Base-by-base conservation (phyloP, 2,113 vertebrate species). In the Pan paniscus region DNA sequence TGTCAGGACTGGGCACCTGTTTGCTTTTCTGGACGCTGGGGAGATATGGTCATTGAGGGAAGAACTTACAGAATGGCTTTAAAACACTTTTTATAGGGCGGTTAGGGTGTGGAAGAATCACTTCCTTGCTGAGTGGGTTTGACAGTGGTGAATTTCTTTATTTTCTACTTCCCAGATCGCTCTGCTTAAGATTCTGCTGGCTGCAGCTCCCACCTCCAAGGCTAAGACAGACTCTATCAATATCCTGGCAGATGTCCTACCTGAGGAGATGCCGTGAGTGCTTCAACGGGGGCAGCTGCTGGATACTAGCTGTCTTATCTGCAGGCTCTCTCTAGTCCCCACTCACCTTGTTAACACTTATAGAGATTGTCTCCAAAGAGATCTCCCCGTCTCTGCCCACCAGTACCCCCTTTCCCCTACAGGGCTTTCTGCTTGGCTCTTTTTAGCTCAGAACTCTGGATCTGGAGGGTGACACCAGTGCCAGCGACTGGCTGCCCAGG, bases 161-260 rank as follows among this genome's bases (percentile, higher is more conserved):
- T 92, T 89, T 73, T 80, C 72, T 97, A 8, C 97, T 93, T 98
- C 95, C 96, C 98, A 99, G 99, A 99, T 99, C 5, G 99, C 99
- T 46, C 98, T 99, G 90, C 98, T 99, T 97, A 99, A 99, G 99
- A 99, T 99, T 91, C 99, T 99, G 7, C 98, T 99, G 91, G 99
- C 99, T 50, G 99, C 99, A 57, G 99, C 99, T 0, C 99, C 99
- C n/a, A 99, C 99, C 89, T 99, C 99, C 97, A 99, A 99, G 98
- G 99, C 99, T 97, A 99, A 99, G 98, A 99, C 99, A 0, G 99
- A 99, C 98, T 99, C 99, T 40, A 99, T 99, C 98, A 99, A 99
- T 97, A 99, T 99, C 98, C 98, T 99, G 97, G 99, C 99, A 0
- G 99, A 99, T 0, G 99, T 99, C 70, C 93, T 99, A 89, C 99